Percentiles rank a stretch among this genome's conserved stretches.
Conservation (phyloP, 2,113 vertebrate genomes). For the Gnathonemus longibarbis region DNA sequence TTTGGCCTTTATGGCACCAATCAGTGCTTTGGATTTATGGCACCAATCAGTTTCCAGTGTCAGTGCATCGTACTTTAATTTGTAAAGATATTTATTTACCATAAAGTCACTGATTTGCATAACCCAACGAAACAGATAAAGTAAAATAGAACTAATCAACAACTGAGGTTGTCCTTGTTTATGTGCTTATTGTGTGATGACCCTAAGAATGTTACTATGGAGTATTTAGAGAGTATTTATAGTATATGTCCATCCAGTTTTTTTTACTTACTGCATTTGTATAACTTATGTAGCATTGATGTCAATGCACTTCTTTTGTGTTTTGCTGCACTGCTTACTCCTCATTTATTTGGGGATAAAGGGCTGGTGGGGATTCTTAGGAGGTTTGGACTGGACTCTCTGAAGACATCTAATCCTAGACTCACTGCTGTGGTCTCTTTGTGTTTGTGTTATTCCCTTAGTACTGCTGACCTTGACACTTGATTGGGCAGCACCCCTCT, state of each 20-base stretch:
- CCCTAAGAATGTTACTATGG: not conserved
- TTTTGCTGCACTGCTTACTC: not conserved
- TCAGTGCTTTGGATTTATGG: not conserved
- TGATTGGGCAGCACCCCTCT: not conserved
- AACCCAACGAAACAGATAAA: not conserved
- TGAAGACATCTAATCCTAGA: not conserved
- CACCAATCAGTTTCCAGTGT: not conserved
- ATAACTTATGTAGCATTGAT: not conserved
- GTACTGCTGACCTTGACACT: not conserved
- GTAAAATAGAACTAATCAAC: not conserved
- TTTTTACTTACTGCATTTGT: not conserved
- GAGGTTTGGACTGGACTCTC: not conserved
- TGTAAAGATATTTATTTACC: not conserved
- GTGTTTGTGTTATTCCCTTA: not conserved
- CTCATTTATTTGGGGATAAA: not conserved
- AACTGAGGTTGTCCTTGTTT: not conserved
- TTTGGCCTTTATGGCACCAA: not conserved
- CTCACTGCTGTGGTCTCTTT: not conserved
- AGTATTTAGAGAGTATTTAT: not conserved
- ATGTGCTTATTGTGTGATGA: not conserved
- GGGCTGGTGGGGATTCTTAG: not conserved
- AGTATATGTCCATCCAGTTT: not conserved
- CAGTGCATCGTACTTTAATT: not conserved
- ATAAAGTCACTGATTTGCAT: not conserved
- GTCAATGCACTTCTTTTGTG: not conserved